These are phyloP conservation scores for Sebastiscus tertius DNA, from an alignment of 2,797 vertebrate species.

Conservation along the genomic window DNA sequence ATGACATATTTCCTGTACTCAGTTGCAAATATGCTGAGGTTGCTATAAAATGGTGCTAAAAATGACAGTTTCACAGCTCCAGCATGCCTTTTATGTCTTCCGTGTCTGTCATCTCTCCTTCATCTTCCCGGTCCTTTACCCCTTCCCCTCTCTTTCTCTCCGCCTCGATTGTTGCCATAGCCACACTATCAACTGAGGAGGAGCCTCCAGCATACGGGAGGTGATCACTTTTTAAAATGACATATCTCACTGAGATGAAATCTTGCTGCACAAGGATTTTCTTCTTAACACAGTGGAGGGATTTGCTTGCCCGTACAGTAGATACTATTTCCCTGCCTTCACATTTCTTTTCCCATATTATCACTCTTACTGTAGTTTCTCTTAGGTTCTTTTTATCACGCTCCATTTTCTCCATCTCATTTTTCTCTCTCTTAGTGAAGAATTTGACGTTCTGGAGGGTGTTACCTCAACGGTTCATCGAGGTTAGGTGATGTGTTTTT, in stretches of 20 bases:
- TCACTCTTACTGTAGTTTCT: background rate
- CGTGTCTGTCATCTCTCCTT: background rate
- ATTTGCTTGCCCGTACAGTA: conserved; percentile 19
- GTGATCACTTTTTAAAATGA: conserved; percentile 42
- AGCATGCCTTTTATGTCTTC: background rate
- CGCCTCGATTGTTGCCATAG: conserved; percentile 50
- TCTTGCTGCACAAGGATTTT: conserved; percentile 39
- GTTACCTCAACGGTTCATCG: background rate
- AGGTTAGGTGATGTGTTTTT: background rate
- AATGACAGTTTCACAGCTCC: background rate
- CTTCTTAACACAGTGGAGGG: conserved; percentile 13
- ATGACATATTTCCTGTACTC: background rate
- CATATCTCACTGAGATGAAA: conserved; percentile 50
- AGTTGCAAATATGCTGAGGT: background rate
- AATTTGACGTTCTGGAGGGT: background rate
- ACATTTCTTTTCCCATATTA: background rate
- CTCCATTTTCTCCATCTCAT: conserved; percentile 13
- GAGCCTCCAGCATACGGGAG: conserved; percentile 33
- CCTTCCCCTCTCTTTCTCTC: background rate
- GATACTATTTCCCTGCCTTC: conserved; percentile 4
- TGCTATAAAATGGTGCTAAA: background rate
- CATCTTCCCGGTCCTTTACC: conserved; percentile 6
- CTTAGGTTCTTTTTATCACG: background rate
- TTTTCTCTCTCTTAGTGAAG: background rate
- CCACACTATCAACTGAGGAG: conserved; percentile 38